Base-by-base conservation (phyloP, 1,140 invertebrate genomes). In the Orchestia grillus region DNA sequence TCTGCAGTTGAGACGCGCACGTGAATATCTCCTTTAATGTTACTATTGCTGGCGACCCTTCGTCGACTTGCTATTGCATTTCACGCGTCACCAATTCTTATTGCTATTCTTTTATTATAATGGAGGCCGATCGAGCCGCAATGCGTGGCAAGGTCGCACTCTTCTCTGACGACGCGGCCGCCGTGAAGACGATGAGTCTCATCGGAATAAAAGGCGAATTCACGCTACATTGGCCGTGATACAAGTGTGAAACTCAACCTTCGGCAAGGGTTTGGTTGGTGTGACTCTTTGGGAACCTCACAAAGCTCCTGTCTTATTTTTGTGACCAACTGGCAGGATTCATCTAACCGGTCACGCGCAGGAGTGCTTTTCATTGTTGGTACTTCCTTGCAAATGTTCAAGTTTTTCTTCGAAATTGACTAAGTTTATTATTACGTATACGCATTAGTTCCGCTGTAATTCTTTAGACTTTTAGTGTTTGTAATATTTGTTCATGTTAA, bases 31-130 rank as follows among this genome's bases (percentile, higher is more conserved):
- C 62, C 62, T 77, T 77, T 77, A 77, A 77, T 77, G 62, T 28
- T 8, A 36, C 62, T 77, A 36, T 77, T 77, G 62, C 62, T 77
- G 62, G 62, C 62, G 62, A 23, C 62, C 62, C 62, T 77, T 77
- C 62, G 62, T 77, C 62, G 62, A 77, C 62, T 77, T 77, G 62
- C 62, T 77, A 77, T 77, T 77, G 62, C 62, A 77, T 77, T 77
- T 77, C 62, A 77, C 62, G 62, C 62, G 15, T 77, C 62, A 77
- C 62, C 62, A 77, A 77, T 77, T 77, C 62, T 77, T 77, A 77
- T 77, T 77, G 62, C 62, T 77, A 77, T 77, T 77, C 62, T 77
- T 77, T 77, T 77, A 77, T 77, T 77, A 28, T 77, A 28, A 77
- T 77, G 62, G 62, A 77, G 62, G 62, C 28, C 62, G 62, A 8